Conservation (phyloP, 2,113 vertebrate species). For the Struthidea cinerea region DNA sequence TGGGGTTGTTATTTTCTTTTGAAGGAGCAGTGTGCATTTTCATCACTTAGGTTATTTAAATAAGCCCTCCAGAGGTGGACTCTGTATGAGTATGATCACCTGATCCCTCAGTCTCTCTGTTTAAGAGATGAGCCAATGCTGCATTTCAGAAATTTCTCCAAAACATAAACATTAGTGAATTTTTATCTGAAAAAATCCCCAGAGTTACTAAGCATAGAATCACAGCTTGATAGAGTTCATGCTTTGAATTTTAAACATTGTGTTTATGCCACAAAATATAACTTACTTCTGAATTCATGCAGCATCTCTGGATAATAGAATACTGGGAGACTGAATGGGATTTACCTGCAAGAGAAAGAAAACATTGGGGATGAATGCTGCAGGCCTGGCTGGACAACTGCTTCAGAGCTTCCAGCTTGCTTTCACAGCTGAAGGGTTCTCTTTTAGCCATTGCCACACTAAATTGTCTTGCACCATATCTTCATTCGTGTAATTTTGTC, state of each 20-base stretch:
- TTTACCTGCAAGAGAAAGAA: neutral
- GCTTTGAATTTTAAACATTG: neutral
- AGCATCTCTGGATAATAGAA: neutral
- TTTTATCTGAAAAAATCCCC: neutral
- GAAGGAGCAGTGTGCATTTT: neutral
- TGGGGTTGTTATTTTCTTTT: neutral
- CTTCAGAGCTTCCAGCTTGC: neutral
- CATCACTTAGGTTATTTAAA: neutral
- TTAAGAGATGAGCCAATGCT: neutral
- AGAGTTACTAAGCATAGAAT: neutral
- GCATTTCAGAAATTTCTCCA: neutral
- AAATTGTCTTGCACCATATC: neutral
- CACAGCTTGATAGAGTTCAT: neutral
- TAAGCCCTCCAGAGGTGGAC: neutral
- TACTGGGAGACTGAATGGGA: neutral
- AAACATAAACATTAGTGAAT: neutral
- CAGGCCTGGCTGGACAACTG: neutral
- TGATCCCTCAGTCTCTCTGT: neutral
- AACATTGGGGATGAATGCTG: neutral
- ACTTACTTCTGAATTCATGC: neutral
- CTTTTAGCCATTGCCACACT: neutral
- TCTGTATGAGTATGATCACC: neutral
- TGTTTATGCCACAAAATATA: neutral
- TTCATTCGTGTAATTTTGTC: neutral
- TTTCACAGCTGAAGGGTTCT: neutral